Evolutionary conservation across 1,140 invertebrate species (phyloP).

Genomic region (Periplaneta americana): DNA sequence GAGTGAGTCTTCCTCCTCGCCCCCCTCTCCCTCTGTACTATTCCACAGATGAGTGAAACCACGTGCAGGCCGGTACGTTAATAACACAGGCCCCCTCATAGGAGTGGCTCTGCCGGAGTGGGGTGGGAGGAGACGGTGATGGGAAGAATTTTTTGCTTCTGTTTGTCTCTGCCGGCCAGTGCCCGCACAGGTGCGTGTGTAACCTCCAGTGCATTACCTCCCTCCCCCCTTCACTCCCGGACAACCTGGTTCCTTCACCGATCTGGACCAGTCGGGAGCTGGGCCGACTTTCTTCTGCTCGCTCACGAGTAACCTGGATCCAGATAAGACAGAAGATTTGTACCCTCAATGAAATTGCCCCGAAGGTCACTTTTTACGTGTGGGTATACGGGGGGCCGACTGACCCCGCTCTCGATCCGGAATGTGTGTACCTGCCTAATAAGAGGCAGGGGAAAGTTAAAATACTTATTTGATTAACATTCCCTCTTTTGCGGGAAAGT

Average conservation of each 20-base stretch:
- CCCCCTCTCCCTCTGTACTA: constrained; percentile 26
- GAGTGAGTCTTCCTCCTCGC: neutral
- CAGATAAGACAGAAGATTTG: neutral
- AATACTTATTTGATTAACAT: neutral
- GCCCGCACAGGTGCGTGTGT: neutral
- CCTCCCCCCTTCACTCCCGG: neutral
- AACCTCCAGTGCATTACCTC: neutral
- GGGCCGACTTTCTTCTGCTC: neutral
- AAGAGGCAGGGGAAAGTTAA: neutral
- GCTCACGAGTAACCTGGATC: neutral
- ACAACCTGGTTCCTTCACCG: neutral
- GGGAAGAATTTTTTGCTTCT: neutral
- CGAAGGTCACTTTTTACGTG: neutral
- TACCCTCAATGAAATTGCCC: neutral
- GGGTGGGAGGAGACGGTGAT: neutral
- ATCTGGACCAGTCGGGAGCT: neutral
- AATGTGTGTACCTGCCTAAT: neutral
- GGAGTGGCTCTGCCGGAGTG: neutral
- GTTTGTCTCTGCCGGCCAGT: neutral
- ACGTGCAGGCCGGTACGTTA: neutral
- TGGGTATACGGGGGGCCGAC: neutral
- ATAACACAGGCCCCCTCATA: neutral
- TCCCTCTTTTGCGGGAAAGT: neutral
- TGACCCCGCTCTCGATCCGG: neutral
- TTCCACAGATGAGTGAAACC: constrained; percentile 18